Percentiles rank a stretch among this genome's conserved stretches.
Evolutionary conservation across 2,888 invertebrate genomes (phyloP).

Genomic region (Drosophila buzzatii): DNA sequence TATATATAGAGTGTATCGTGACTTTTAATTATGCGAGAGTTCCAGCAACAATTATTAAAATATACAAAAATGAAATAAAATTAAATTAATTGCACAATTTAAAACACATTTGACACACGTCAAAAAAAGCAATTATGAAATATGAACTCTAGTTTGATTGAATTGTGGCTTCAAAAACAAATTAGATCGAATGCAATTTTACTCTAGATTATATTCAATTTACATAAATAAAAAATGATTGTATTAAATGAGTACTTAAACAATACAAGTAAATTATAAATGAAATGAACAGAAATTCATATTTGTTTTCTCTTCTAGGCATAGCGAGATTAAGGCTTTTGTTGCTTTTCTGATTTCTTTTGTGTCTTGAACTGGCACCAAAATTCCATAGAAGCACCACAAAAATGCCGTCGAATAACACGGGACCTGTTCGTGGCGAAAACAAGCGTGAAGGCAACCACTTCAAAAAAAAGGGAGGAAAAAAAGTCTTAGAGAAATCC

Average conservation of each 20-base stretch:
- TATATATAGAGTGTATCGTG: conserved; percentile 33
- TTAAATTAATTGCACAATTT: not conserved
- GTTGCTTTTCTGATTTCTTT: not conserved
- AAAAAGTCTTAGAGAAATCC: conserved; percentile 30
- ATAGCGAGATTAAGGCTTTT: not conserved
- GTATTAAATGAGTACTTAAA: not conserved
- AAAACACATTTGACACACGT: conserved; percentile 10
- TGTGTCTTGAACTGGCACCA: not conserved
- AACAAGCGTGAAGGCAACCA: conserved; percentile 13
- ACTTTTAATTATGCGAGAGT: conserved; percentile 58
- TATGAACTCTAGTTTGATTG: conserved; percentile 4
- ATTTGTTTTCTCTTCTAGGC: not conserved
- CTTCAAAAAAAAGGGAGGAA: conserved; percentile 25
- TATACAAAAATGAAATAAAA: not conserved
- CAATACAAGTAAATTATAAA: not conserved
- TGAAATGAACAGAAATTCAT: not conserved
- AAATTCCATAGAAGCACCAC: conserved; percentile 42
- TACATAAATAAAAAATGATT: not conserved
- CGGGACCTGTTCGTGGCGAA: conserved; percentile 3
- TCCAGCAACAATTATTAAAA: conserved; percentile 46
- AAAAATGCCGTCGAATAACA: conserved; percentile 32
- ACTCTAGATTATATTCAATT: not conserved
- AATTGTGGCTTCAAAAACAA: conserved; percentile 4
- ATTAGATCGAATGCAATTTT: not conserved
- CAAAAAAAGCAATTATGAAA: conserved; percentile 10